These are phyloP conservation scores for Butorides virescens DNA, from an alignment of 2,113 vertebrate species.

Conservation along the genomic window DNA sequence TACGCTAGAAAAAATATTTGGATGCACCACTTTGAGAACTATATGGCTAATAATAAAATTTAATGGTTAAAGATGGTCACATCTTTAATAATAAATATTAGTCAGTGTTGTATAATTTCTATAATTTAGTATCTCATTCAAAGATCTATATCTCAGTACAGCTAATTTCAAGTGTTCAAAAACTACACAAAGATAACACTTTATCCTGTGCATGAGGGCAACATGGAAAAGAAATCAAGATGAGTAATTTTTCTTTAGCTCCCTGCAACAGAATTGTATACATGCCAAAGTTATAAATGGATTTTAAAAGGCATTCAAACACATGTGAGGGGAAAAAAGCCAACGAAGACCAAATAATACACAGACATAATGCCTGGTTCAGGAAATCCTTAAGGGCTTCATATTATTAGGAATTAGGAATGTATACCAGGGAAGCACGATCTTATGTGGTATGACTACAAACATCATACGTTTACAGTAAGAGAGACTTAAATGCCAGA, in stretches of 20 bases:
- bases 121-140: background rate
- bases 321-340: background rate
- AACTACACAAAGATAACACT: background rate
- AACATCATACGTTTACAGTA: background rate
- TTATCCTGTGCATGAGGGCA: background rate
- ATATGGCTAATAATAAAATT: background rate
- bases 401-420: background rate
- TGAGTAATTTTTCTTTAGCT: background rate
- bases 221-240: background rate
- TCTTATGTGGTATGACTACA: background rate
- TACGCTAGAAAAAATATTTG: background rate
- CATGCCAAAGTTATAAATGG: background rate
- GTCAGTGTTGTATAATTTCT: background rate
- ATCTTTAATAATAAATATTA: background rate
- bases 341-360: background rate
- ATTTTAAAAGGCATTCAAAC: background rate
- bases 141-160: background rate
- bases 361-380: background rate
- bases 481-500: background rate
- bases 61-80: background rate
- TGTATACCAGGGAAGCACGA: background rate
- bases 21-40: background rate
- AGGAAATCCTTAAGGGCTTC: background rate
- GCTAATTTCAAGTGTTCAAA: background rate
- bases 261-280: background rate